Evolutionary conservation across 1,140 invertebrate genomes (phyloP).

Genomic region (Leptonema lineaticorne): DNA sequence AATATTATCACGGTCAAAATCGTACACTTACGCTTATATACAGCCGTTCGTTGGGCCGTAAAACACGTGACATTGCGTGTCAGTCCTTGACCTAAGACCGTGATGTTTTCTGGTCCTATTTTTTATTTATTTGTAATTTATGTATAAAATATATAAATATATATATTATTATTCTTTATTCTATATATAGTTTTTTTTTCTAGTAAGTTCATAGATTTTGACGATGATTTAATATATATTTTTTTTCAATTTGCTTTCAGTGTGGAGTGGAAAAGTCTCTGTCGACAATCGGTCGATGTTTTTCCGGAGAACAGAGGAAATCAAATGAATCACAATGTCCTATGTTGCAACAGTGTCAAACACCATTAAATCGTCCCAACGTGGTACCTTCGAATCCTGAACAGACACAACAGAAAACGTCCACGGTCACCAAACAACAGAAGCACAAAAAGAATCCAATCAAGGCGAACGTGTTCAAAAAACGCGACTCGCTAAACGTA

Average conservation of each 20-base stretch:
- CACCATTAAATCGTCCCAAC: slow-evolving; percentile 50
- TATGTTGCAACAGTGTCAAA: slow-evolving; percentile 60
- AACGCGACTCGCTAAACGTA: slow-evolving; percentile 51
- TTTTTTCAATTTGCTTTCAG: slow-evolving; percentile 61
- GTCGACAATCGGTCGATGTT: slow-evolving; percentile 61
- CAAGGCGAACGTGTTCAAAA: slow-evolving; percentile 51
- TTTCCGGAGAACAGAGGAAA: slow-evolving; percentile 61
- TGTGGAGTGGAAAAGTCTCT: slow-evolving; percentile 61
- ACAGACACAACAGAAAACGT: slow-evolving; percentile 46
- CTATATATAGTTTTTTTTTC: not conserved
- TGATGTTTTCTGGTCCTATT: not conserved
- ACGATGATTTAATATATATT: not conserved
- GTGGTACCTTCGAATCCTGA: slow-evolving; percentile 46
- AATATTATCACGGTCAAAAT: slow-evolving; percentile 3
- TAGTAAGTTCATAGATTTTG: not conserved
- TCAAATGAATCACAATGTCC: slow-evolving; percentile 75
- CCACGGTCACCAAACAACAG: slow-evolving; percentile 41
- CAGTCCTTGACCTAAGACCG: not conserved
- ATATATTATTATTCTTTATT: too few species aligned
- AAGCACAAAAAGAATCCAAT: slow-evolving; percentile 46
- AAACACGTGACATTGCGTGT: slow-evolving; percentile 8
- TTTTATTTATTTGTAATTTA: not conserved
- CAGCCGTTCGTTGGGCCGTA: not conserved
- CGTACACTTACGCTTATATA: too few species aligned
- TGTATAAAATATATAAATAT: not conserved